These are phyloP conservation scores for Tenthredo distinguenda DNA, from an alignment of 2,888 invertebrate species.

Conservation along the genomic window DNA sequence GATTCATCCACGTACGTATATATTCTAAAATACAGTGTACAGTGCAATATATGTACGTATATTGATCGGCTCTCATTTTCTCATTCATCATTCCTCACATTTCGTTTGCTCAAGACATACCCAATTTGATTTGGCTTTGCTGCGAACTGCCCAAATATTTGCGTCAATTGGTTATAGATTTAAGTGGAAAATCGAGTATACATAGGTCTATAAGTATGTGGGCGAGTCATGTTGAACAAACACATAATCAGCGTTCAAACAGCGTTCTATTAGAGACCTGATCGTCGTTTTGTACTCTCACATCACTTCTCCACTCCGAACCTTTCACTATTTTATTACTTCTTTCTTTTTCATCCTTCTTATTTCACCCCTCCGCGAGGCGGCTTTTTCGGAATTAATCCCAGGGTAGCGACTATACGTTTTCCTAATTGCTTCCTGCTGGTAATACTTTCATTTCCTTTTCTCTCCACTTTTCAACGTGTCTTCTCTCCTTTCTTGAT, in stretches of 20 bases:
- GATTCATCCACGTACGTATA: background rate
- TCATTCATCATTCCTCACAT: background rate
- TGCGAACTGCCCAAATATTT: background rate
- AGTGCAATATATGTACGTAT: background rate
- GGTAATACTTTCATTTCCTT: constrained; percentile 66
- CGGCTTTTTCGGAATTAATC: constrained; percentile 65
- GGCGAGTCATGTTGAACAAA: background rate
- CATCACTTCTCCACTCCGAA: background rate
- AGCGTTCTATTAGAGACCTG: background rate
- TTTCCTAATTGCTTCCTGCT: constrained; percentile 65
- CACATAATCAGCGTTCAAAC: background rate
- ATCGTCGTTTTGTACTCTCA: background rate
- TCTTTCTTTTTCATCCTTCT: constrained; percentile 23
- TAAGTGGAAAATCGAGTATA: background rate
- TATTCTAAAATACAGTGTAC: background rate
- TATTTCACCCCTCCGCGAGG: constrained; percentile 41
- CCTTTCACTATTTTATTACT: constrained; percentile 34
- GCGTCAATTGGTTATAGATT: background rate
- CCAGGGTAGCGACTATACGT: constrained; percentile 60
- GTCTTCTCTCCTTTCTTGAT: constrained; percentile 53
- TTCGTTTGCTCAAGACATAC: background rate
- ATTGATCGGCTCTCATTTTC: background rate
- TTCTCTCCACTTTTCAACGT: constrained; percentile 56
- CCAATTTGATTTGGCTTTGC: background rate
- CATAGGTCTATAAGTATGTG: background rate